Evolutionary conservation across 1,140 invertebrate species (phyloP).

Genomic region (Leptopilina clavipes): DNA sequence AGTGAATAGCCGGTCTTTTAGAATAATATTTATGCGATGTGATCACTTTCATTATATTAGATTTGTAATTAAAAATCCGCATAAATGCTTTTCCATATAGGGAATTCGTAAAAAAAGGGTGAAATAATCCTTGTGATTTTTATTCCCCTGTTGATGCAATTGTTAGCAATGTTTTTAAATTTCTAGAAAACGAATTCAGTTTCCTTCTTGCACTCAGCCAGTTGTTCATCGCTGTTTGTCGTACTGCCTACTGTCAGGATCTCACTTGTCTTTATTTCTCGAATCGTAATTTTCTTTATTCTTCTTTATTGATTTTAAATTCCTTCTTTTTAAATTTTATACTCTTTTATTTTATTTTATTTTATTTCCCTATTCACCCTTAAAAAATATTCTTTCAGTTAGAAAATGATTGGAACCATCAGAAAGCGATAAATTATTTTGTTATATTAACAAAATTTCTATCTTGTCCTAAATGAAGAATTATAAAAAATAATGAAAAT

Average conservation of each 20-base stretch:
- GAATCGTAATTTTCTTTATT: no score
- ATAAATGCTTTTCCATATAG: not conserved
- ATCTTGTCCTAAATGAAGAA: no score
- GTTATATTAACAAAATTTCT: no score
- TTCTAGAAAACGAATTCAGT: no score
- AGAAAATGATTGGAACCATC: no score
- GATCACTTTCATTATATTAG: conserved; percentile 23
- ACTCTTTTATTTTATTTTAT: no score
- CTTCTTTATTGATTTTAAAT: no score
- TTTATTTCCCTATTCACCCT: no score
- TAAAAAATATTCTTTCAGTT: no score
- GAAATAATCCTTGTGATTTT: not conserved
- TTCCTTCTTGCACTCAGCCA: conserved; percentile 20
- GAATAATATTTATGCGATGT: conserved; percentile 3
- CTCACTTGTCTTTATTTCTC: not conserved
- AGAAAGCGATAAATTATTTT: no score
- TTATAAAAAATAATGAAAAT: no score
- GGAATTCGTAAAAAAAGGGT: not conserved
- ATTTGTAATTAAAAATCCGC: conserved; percentile 5
- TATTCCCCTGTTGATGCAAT: not conserved
- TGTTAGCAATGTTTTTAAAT: no score
- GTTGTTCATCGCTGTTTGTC: conserved; percentile 1
- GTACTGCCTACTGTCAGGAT: conserved; percentile 9
- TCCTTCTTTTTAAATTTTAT: not conserved
- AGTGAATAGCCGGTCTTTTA: not conserved